Base-by-base conservation (phyloP, 2,888 invertebrate genomes). In the Psylliodes chrysocephalus region DNA sequence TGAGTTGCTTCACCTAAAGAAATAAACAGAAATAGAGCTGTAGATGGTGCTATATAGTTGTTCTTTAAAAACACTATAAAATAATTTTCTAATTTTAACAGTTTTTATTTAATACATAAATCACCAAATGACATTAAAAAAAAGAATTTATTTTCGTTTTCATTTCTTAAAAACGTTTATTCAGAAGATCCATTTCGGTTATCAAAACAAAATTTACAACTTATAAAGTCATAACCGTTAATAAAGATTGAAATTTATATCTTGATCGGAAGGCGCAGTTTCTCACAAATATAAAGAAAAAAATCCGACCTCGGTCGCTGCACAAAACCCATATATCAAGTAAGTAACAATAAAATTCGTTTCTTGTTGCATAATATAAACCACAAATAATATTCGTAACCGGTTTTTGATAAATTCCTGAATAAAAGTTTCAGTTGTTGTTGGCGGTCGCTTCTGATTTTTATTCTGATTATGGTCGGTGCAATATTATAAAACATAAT, bases 341-440 rank as follows among this genome's bases (percentile, higher is more conserved):
- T 35, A 55, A 6, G 40, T 33, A 64, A 67, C 61, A 70, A 68
- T 67, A 63, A 69, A 67, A 67, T 69, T 61, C 65, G 66, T 64
- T 68, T 64, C 62, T 61, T 60, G 66, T 69, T 66, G 61, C 60
- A 62, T 60, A 60, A 71, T 71, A 64, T 63, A 54, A 54, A 35
- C 60, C 63, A 42, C 63, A 60, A 55, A 61, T 61, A 22, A 61
- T 30, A 49, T 52, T 47, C 47, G 42, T 60, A 67, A 68, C 70
- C 62, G 64, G 70, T 69, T 66, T 63, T 52, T 38, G 33, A 71
- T 71, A 71, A 71, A 71, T 71, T 64, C 40, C 14, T 25, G 46
- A 46, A 22, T 22, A n/a, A 14, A 46, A 12, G 14, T 19, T n/a
- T 14, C n/a, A n/a, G n/a, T n/a, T 10, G 46, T 19, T 14, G 46